Evolutionary conservation across 2,797 vertebrate species (phyloP).

Genomic region (Rhinophrynus dorsalis): DNA sequence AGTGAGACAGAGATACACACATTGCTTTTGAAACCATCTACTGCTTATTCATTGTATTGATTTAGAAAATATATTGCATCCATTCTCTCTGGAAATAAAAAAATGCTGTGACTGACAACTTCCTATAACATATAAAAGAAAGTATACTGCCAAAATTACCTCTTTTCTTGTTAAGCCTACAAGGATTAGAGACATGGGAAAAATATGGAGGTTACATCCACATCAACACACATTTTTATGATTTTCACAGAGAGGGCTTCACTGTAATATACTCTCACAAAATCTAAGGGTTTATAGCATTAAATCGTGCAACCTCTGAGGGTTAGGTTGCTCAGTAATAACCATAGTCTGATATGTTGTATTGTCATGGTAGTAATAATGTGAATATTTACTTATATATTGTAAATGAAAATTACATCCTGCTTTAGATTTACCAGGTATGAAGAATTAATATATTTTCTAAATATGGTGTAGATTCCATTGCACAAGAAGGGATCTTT

Average conservation of each 20-base stretch:
- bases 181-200: conserved; percentile 13
- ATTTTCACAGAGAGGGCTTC: conserved; percentile 21
- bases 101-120: conserved; percentile 22
- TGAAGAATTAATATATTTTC: too few relatives aligned
- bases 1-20: too few relatives aligned
- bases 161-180: conserved; percentile 10
- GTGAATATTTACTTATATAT: conserved; percentile 8
- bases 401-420: neutral
- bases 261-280: neutral
- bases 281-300: conserved; percentile 26
- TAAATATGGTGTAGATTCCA: too few relatives aligned
- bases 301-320: conserved; percentile 8
- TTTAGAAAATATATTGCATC: conserved; percentile 27
- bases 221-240: conserved; percentile 33
- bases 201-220: conserved; percentile 4
- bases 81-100: conserved; percentile 10
- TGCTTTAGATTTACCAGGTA: too few relatives aligned
- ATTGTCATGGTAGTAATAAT: conserved; percentile 11
- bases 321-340: conserved; percentile 21
- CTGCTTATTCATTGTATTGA: conserved; percentile 27
- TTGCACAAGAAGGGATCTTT: too few relatives aligned
- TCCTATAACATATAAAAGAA: conserved; percentile 14
- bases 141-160: conserved; percentile 6
- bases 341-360: neutral
- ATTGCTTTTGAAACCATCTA: conserved; percentile 25